A percentile compares a stretch with the other conserved stretches of the same genome.
Evolutionary conservation across 2,113 vertebrate species (phyloP).

Genomic region (Rhea americana): DNA sequence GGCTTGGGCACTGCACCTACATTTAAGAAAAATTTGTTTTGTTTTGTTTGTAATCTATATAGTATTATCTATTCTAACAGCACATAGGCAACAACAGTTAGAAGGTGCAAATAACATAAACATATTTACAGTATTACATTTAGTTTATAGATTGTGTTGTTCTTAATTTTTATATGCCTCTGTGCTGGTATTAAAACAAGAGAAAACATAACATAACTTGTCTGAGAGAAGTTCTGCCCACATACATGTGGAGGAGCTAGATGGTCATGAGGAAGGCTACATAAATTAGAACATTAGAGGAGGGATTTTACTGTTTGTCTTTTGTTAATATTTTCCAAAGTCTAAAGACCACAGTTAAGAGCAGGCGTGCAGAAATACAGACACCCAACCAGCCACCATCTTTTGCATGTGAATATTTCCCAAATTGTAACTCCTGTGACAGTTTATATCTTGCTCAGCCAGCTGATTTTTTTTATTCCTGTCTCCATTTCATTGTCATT

Average conservation of each 20-base stretch:
- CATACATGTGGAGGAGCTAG: neutral
- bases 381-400: neutral
- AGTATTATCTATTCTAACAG: neutral
- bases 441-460: neutral
- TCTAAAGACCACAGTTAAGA: neutral
- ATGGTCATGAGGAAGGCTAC: neutral
- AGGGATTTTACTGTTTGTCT: neutral
- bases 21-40: neutral
- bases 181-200: neutral
- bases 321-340: neutral
- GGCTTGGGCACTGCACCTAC: neutral
- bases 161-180: neutral
- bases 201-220: neutral
- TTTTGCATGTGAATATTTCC: neutral
- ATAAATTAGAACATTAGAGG: neutral
- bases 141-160: neutral
- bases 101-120: neutral
- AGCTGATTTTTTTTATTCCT: neutral
- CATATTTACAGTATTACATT: neutral
- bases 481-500: neutral
- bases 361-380: neutral
- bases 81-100: neutral
- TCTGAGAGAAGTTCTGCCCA: neutral
- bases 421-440: neutral
- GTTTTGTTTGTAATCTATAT: neutral